These are phyloP conservation scores for Eremobia ochroleuca DNA, from an alignment of 2,888 invertebrate species.

Conservation along the genomic window DNA sequence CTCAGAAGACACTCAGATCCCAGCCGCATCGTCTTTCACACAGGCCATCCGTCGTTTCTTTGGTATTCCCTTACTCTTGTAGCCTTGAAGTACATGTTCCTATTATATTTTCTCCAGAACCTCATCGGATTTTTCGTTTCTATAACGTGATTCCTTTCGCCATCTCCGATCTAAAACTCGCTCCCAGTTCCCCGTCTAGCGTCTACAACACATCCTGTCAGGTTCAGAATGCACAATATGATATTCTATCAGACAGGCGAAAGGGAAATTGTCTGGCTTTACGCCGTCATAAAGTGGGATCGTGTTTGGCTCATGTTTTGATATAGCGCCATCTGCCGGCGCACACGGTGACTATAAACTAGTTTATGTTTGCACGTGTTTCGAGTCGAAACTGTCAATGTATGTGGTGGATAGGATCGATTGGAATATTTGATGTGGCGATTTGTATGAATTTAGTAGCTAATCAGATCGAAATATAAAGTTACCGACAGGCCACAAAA, in stretches of 20 bases:
- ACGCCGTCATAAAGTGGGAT: conserved; percentile 49
- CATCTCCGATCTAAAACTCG: not conserved
- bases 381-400: conserved; percentile 23
- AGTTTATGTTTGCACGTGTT: conserved; percentile 47
- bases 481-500: not conserved
- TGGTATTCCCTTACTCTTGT: not conserved
- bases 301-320: conserved; percentile 54
- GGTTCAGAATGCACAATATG: conserved; percentile 39
- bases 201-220: conserved; percentile 15
- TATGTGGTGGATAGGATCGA: not conserved
- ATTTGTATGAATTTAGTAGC: conserved; percentile 6
- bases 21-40: not conserved
- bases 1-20: too few species aligned
- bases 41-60: not conserved
- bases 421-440: conserved; percentile 1
- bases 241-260: conserved; percentile 46
- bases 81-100: not conserved
- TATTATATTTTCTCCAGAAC: not conserved
- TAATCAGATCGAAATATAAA: not conserved
- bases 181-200: not conserved
- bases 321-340: conserved; percentile 50
- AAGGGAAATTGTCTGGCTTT: conserved; percentile 65
- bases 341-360: conserved; percentile 40
- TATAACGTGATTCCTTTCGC: not conserved
- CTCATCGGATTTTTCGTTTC: not conserved